Base-by-base conservation (phyloP, 2,888 invertebrate genomes). In the Melipona beecheii region DNA sequence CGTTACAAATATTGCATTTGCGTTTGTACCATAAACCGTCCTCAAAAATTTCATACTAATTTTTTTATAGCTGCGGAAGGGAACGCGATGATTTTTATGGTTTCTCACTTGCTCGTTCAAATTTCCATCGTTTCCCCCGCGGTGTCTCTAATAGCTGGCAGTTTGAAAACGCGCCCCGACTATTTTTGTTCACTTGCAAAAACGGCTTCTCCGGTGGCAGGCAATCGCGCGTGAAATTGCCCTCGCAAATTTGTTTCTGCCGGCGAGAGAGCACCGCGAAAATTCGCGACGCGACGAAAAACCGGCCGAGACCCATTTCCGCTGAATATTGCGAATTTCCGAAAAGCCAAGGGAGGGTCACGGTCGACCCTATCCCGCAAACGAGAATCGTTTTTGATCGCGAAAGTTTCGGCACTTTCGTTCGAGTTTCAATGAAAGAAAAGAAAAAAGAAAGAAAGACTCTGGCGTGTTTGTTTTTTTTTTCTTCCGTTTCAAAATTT, bases 221-320 rank as follows among this genome's bases (percentile, higher is more conserved):
- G 75, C 69, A 82, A 75, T 82, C 70, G 54, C 49, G 65, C 82
- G 75, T 71, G 75, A 82, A 82, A 82, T 82, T 82, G 83, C 74
- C 3, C 17, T 62, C 19, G 58, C 27, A 52, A 75, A 82, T 82
- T 75, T 82, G 82, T 66, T 75, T 56, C 58, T 60, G 60, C 17
- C 27, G 0, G 17, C 5, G 15, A 17, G 27, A 49, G 58, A 43
- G 9, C 9, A 27, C 17, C 17, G 31, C 31, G 77, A 52, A 58
- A 62, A 69, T 69, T 62, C 27, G 54, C 21, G 36, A 19, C 36
- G 64, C 17, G 52, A 43, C 13, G 62, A 31, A n/a, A 75, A 68
- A 50, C 31, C 64, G 4, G 65, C 36, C 43, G 43, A 43, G 70
- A 43, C 69, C 58, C 69, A 81, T 81, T 75, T 82, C 70, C 70